These are phyloP conservation scores for Campylomormyrus tamandua DNA, from an alignment of 2,113 vertebrate genomes.

Conservation along the genomic window DNA sequence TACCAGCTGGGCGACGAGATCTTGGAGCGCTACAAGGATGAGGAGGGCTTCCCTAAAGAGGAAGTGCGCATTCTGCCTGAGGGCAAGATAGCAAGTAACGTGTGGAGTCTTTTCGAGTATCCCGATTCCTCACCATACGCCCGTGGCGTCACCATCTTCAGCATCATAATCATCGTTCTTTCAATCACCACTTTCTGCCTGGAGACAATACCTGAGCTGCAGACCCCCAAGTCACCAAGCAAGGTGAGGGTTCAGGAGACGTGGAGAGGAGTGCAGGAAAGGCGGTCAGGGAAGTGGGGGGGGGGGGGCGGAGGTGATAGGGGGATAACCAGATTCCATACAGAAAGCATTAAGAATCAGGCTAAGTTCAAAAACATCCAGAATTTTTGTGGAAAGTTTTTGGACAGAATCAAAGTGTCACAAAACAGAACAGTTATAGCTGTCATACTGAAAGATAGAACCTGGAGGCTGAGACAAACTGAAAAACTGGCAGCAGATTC, in stretches of 20 bases:
- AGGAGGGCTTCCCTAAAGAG: too few relatives aligned
- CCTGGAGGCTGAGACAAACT: background rate
- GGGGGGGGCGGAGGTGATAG: too few relatives aligned
- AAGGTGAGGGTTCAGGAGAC: background rate
- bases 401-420: background rate
- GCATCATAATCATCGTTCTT: slow-evolving; percentile 65
- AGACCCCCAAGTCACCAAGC: slow-evolving; percentile 43
- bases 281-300: background rate
- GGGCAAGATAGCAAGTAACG: slow-evolving; percentile 46
- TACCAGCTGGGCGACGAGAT: too few relatives aligned
- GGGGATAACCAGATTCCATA: background rate
- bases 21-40: too few relatives aligned
- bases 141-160: slow-evolving; percentile 57
- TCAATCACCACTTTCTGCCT: slow-evolving; percentile 68
- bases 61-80: slow-evolving; percentile 50
- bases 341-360: background rate
- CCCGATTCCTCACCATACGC: slow-evolving; percentile 64
- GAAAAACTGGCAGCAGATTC: background rate
- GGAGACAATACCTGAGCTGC: slow-evolving; percentile 67
- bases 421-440: background rate
- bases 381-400: background rate
- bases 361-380: background rate
- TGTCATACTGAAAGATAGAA: background rate
- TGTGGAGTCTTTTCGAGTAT: slow-evolving; percentile 68
- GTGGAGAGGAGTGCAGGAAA: background rate